Percentiles rank a stretch among this genome's conserved stretches.
phyloP scores from a whole-genome alignment of 2,797 vertebrate species.

The Cyprinodon diabolis region DNA sequence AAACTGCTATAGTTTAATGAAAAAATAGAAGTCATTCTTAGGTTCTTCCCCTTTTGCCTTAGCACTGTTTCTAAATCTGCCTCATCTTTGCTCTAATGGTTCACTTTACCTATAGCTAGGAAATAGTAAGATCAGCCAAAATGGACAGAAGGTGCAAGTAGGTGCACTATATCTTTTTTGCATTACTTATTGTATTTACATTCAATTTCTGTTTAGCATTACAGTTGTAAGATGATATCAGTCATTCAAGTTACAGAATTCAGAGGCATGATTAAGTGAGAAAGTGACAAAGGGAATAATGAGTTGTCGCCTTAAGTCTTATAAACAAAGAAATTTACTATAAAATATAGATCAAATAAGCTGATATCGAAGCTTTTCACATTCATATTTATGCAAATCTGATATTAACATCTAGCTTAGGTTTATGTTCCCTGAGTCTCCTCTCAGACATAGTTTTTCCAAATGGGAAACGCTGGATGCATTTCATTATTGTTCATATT shows the following conservation, averaged over 20 bases:
- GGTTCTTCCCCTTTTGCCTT: neutral
- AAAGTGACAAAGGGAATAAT: neutral
- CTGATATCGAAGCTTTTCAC: neutral
- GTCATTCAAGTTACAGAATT: neutral
- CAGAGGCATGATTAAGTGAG: neutral
- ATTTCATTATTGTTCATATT: conserved; percentile 1
- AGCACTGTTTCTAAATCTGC: neutral
- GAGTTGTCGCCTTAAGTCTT: neutral
- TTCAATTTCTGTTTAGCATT: neutral
- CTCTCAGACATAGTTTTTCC: neutral
- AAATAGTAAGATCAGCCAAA: neutral
- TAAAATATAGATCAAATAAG: neutral
- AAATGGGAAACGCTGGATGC: neutral
- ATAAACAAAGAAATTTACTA: no score
- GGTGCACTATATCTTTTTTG: neutral
- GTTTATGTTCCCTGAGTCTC: neutral
- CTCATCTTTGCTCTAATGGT: neutral
- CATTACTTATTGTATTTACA: no score
- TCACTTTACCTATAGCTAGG: neutral
- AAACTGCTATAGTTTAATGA: no score
- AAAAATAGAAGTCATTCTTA: no score
- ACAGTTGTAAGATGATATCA: neutral
- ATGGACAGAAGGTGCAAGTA: neutral
- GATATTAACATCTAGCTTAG: neutral
- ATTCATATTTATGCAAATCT: neutral